These are phyloP conservation scores for Rhagophthalmus giganteus DNA, from an alignment of 2,888 invertebrate genomes.

Conservation along the genomic window DNA sequence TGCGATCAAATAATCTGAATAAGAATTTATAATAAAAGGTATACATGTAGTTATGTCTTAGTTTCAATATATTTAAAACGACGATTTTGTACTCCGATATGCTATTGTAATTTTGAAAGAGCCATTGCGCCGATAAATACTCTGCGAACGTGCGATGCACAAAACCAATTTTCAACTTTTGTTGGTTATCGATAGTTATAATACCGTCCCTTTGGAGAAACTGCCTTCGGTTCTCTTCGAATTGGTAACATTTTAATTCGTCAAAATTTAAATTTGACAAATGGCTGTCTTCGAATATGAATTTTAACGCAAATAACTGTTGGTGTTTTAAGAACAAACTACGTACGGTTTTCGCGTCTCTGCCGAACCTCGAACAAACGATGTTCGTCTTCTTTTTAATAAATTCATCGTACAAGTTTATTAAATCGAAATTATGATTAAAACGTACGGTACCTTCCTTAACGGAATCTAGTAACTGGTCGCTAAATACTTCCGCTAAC, in stretches of 20 bases:
- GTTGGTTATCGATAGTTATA: not conserved
- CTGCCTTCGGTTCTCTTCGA: not conserved
- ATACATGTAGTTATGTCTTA: not conserved
- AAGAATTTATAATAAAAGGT: not conserved
- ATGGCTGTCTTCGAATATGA: not conserved
- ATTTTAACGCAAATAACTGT: not conserved
- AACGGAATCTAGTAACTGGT: not conserved
- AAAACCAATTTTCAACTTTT: not conserved
- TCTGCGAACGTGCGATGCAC: conserved; percentile 3
- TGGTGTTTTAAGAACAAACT: not conserved
- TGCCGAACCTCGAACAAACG: not conserved
- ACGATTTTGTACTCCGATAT: too few relatives aligned
- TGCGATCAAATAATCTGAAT: not conserved
- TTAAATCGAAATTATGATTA: conserved; percentile 1
- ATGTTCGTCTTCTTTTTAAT: not conserved
- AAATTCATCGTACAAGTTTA: conserved; percentile 1
- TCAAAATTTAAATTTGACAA: not conserved
- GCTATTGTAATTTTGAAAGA: not conserved
- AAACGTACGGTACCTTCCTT: not conserved
- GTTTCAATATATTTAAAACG: not conserved
- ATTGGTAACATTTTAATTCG: not conserved
- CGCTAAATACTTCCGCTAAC: conserved; percentile 1
- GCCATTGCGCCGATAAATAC: not conserved
- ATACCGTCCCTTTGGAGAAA: not conserved
- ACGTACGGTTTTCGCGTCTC: not conserved